Base-by-base conservation (phyloP, 2,797 vertebrate genomes). In the Myiothlypis chrysogaster region DNA sequence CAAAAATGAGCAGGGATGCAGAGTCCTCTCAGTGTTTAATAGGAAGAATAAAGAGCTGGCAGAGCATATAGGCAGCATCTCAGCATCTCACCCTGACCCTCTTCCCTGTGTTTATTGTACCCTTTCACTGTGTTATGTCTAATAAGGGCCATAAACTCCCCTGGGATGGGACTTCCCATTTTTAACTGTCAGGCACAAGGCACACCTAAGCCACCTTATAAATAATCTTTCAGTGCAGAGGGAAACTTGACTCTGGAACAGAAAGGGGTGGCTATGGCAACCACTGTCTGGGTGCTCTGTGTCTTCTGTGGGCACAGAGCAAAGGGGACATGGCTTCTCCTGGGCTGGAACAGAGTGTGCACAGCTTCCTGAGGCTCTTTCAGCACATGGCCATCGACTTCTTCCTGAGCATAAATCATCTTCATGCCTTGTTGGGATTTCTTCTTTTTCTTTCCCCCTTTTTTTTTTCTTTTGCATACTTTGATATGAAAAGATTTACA, bases 211-310 rank as follows among this genome's bases (percentile, higher is more conserved):
- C 89, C 89, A 69, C 59, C 59, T 78, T 81, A 44, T 86, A 96
- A 91, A 92, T 92, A 92, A 87, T 76, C 34, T 70, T 83, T 69
- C 69, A 50, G 28, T 56, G 47, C 72, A 12, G 52, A 63, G 76
- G 55, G 79, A 90, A 86, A 66, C 83, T 70, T 81, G 94, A 92
- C 49, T n/a, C 80, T 73, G 79, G 86, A 50, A 41, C 3, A 3
- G 81, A 57, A 91, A 89, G 68, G 35, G 15, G 84, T 81, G 83
- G 39, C 93, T 88, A 81, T 94, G 73, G 94, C 87, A 97, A 95
- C 94, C 19, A 60, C 75, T 63, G 44, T 60, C 72, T 3, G 14
- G 14, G 60, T 63, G 72, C 83, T 85, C 37, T 76, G 76, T 87
- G 75, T 93, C 65, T 84, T 24, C 68, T 53, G 4, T 53, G 59